Conservation (phyloP, 2,113 vertebrate species). For the Gobius niger region DNA sequence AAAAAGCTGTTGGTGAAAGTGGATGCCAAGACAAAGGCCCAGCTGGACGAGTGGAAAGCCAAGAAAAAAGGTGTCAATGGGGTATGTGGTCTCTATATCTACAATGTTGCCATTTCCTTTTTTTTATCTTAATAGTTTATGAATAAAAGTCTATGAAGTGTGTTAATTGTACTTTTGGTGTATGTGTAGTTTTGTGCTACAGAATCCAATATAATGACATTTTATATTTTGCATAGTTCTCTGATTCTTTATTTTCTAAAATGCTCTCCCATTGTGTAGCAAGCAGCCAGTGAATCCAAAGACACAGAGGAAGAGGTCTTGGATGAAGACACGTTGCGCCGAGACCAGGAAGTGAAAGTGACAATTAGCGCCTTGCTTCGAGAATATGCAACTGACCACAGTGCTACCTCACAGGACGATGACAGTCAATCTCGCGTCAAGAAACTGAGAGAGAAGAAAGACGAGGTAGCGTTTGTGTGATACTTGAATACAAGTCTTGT, state of each 20-base stretch:
- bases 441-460: conserved; percentile 98
- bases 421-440: conserved; percentile 95
- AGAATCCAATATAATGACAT: too few species aligned
- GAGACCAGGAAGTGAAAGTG: conserved; percentile 93
- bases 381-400: conserved; percentile 96
- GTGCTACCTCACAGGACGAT: conserved; percentile 91
- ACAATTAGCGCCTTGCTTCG: conserved; percentile 94
- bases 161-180: too few species aligned
- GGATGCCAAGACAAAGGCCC: conserved; percentile 97
- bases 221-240: too few species aligned
- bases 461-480: conserved; percentile 81
- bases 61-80: conserved; percentile 92
- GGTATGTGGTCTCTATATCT: conserved; percentile 66
- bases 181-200: too few species aligned
- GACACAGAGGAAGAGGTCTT: conserved; percentile 92
- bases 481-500: not conserved
- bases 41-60: conserved; percentile 98
- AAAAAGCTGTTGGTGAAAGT: conserved; percentile 98
- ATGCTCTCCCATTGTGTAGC: conserved; percentile 24
- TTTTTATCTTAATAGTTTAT: not conserved
- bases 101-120: fast-evolving
- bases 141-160: too few species aligned
- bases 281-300: conserved; percentile 61
- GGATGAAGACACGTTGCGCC: conserved; percentile 92
- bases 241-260: not conserved